Evolutionary conservation across 2,113 vertebrate genomes (phyloP), one percentile per base, ranked within the genome.

Genomic region (Pionites leucogaster): DNA sequence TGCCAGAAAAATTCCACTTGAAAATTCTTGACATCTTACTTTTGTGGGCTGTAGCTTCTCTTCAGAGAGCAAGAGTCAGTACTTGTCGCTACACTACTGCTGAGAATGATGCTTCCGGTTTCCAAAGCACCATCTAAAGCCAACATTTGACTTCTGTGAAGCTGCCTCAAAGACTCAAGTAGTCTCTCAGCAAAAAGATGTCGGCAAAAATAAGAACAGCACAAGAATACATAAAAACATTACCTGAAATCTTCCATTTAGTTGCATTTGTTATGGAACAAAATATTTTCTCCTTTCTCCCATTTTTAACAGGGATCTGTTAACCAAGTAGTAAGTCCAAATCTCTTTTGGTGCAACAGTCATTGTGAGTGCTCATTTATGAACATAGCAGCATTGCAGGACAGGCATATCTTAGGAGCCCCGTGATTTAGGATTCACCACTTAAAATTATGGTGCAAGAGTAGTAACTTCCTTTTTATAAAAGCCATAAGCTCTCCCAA

Each of bases 81-180:
- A 86, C 50, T 80, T 81, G 50, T 64, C 78, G 46, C 77, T 82
- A 70, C 37, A 67, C n/a, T 70, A 79, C 17, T 84, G 68, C 53
- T 78, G 28, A 70, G 53, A 92, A 82, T 3, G 17, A 35, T 59
- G 78, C 84, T 84, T 86, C 86, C 59, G 53, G 28, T 91, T 89
- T 77, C 77, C 50, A 76, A 63, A 91, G 80, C 80, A 95, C 50
- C 77, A 81, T 44, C 84, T 91, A 95, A 91, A 91, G 86, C 69
- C 81, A 57, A 74, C 44, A 78, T 84, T n/a, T 84, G 69, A 76
- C 81, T 92, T 71, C 63, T 55, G 22, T 25, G 22, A 88, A 84
- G 69, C 37, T 91, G 77, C n/a, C 65, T 88, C 65, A 78, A 92
- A 89, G 77, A 94, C 25, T 91, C 62, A 87, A 94, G 72, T 6